Percentiles rank a stretch among this genome's conserved stretches.
Conservation (phyloP, 1,140 invertebrate species). For the Pseudomyrmex concolor region DNA sequence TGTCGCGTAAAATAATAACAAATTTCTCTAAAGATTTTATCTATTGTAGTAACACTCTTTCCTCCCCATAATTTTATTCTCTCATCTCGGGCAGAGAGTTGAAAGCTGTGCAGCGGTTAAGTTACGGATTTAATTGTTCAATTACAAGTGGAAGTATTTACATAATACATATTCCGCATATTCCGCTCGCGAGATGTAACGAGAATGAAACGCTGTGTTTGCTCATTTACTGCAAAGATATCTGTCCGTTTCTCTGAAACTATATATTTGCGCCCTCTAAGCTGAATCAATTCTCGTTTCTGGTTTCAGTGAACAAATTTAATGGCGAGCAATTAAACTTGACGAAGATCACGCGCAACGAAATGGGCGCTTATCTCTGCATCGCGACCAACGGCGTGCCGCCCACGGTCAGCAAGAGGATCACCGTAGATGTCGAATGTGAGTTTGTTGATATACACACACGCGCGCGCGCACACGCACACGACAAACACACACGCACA, state of each 20-base stretch:
- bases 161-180: slow-evolving; percentile 4
- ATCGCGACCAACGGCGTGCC: slow-evolving; percentile 94
- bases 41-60: too few relatives aligned
- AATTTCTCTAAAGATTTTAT: too few relatives aligned
- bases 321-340: slow-evolving; percentile 93
- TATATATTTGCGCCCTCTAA: slow-evolving; percentile 60
- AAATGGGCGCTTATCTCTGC: slow-evolving; percentile 95
- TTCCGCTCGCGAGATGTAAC: slow-evolving; percentile 8
- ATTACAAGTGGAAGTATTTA: slow-evolving; percentile 23
- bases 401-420: slow-evolving; percentile 94
- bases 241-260: slow-evolving; percentile 40
- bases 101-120: not conserved
- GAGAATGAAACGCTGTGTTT: slow-evolving; percentile 48
- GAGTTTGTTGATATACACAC: slow-evolving; percentile 84
- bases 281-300: slow-evolving; percentile 70
- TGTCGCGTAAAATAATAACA: not conserved
- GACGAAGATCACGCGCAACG: slow-evolving; percentile 92
- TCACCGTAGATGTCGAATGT: slow-evolving; percentile 95
- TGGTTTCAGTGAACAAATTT: slow-evolving; percentile 89
- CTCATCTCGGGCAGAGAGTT: not conserved
- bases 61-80: not conserved
- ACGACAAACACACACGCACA: not conserved
- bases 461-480: not conserved
- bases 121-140: not conserved
- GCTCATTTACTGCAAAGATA: slow-evolving; percentile 54